Percentiles rank a stretch among this genome's conserved stretches.
phyloP scores from a whole-genome alignment of 2,113 vertebrate species.

The Chrysemys picta region DNA sequence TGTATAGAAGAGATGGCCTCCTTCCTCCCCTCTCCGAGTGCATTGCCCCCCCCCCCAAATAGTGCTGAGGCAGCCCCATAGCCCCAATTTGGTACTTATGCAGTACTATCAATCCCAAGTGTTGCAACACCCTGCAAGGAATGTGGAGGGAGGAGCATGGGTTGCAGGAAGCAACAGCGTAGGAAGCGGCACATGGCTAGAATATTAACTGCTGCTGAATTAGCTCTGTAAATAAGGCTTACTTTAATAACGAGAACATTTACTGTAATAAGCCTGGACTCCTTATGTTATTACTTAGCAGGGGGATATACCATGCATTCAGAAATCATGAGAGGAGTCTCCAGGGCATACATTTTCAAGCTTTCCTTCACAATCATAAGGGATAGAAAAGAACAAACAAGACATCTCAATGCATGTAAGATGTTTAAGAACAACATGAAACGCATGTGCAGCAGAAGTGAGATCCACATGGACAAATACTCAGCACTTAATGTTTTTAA shows the following conservation, averaged over 20 bases:
- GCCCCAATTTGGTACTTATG: not conserved
- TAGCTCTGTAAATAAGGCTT: not conserved
- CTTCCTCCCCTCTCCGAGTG: not conserved
- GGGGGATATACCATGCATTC: not conserved
- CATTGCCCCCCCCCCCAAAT: not conserved
- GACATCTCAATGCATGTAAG: not conserved
- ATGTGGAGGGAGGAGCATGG: not conserved
- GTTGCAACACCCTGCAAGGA: not conserved
- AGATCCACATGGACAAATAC: not conserved
- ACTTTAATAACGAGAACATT: not conserved
- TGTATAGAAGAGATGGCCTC: not conserved
- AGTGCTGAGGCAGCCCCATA: not conserved
- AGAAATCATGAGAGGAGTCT: not conserved
- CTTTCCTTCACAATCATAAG: not conserved
- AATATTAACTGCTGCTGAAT: not conserved
- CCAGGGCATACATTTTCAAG: not conserved
- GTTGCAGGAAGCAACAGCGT: not conserved
- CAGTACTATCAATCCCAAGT: not conserved
- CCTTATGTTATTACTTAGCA: not conserved
- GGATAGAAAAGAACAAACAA: not conserved
- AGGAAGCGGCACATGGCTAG: not conserved
- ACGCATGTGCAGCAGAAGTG: not conserved
- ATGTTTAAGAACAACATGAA: not conserved
- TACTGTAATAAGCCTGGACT: not conserved
- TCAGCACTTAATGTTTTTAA: not conserved